Percentiles rank a stretch among this genome's conserved stretches.
These are phyloP conservation scores for Chrysaora quinquecirrha DNA, from an alignment of 30 jellyfish, hydroid and myxozoan species.

Conservation along the genomic window DNA sequence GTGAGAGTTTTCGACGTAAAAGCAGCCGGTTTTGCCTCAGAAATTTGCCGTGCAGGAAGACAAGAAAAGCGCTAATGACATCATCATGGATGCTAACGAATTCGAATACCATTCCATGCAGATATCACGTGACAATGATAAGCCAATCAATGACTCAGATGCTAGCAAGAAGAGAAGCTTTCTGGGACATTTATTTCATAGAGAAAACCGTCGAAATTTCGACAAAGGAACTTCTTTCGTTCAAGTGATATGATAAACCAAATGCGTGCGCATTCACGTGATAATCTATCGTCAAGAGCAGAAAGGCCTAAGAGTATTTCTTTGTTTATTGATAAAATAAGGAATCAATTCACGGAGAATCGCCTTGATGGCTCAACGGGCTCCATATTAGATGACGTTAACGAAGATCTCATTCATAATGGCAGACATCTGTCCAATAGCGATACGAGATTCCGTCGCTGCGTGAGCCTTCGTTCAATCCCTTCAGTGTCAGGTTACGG, in stretches of 20 bases:
- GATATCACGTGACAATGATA: constrained; percentile 49
- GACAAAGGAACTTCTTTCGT: constrained; percentile 15
- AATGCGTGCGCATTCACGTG: constrained; percentile 54
- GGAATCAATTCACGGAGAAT: constrained; percentile 3
- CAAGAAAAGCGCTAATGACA: constrained; percentile 22
- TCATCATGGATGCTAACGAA: constrained; percentile 20
- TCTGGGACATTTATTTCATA: constrained; percentile 25
- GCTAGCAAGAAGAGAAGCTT: constrained; percentile 48
- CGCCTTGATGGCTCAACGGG: constrained; percentile 5
- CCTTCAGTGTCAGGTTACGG: constrained; percentile 42
- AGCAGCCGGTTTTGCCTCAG: constrained; percentile 65
- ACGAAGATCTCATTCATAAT: constrained; percentile 2
- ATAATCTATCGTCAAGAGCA: constrained; percentile 16
- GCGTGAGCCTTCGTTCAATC: constrained; percentile 60
- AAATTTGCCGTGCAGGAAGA: constrained; percentile 59
- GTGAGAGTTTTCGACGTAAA: constrained; percentile 53
- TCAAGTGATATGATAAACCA: constrained; percentile 48
- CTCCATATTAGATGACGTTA: not conserved
- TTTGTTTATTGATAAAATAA: constrained; percentile 45
- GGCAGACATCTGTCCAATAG: constrained; percentile 3
- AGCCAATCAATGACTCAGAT: constrained; percentile 46
- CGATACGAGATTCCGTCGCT: constrained; percentile 61
- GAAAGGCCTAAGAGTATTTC: constrained; percentile 56
- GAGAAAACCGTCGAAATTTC: constrained; percentile 14
- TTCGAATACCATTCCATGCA: constrained; percentile 54